Evolutionary conservation across 2,888 invertebrate species (phyloP), one percentile per base, ranked within the genome.

Genomic region (Leptopilina drosophilae): DNA sequence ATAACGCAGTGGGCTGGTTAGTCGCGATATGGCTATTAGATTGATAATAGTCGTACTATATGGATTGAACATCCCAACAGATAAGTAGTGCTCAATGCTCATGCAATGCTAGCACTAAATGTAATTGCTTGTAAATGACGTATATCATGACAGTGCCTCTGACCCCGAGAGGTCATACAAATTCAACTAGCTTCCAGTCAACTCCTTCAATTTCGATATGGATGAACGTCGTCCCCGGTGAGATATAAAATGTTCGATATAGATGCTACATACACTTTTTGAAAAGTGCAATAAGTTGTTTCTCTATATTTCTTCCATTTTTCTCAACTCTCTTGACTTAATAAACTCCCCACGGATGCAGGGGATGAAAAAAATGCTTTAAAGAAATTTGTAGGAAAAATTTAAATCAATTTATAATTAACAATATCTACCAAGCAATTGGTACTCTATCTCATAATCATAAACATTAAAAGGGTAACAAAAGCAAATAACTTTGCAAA

Each of bases 11-110:
- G 85, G 84, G 84, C 89, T 88, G 89, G 82, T 82, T 76, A 80
- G 85, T 83, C 81, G 85, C 86, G 88, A 89, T 89, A 89, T 89
- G 88, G 87, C 84, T 86, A 84, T 85, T 83, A 86, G 87, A 88
- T 88, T 88, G 88, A 88, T 88, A 88, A 87, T 87, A 83, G 87
- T 79, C 80, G 80, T 67, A 83, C 81, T 83, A 46, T 79, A 79
- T 79, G 82, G 81, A 83, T 85, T 83, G 85, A 83, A 84, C 76
- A 69, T 78, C 66, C 33, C 20, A 46, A 46, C n/a, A 46, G 20
- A 46, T 67, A 67, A 67, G 67, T 49, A 67, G 49, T 67, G 49
- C 67, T 49, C 20, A 49, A 67, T 67, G 67, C 49, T 67, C 67
- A 67, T 67, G 67, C 67, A 67, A 20, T 67, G 20, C 67, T 20